Evolutionary conservation across 2,888 invertebrate genomes (phyloP).

Genomic region (Eutolmus rufibarbis): DNA sequence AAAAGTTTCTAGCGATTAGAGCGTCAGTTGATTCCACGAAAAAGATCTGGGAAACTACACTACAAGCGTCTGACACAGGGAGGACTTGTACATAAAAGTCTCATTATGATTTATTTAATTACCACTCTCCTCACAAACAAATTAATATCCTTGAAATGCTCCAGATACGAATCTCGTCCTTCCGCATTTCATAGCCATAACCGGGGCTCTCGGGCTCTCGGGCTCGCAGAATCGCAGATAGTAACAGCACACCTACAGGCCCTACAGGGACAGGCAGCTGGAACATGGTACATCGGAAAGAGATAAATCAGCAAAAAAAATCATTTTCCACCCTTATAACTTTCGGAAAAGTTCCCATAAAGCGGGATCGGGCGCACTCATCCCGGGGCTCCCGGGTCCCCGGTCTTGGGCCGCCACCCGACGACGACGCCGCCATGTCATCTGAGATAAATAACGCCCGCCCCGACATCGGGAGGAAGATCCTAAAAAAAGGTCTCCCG

Average conservation of each 20-base stretch:
- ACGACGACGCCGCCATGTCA: not conserved
- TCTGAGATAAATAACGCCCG: slow-evolving; percentile 17
- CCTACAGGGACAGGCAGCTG: not conserved
- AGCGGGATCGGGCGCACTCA: slow-evolving; percentile 12
- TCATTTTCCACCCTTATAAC: slow-evolving; percentile 34
- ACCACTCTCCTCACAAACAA: not conserved
- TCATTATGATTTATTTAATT: slow-evolving; percentile 8
- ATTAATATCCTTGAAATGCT: slow-evolving; percentile 5
- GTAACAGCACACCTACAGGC: not conserved
- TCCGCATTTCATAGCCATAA: not conserved
- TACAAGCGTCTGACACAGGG: not conserved
- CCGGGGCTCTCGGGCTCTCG: not conserved
- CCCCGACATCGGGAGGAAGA: not conserved
- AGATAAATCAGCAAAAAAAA: slow-evolving; percentile 32
- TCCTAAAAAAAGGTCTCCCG: not conserved
- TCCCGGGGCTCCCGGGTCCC: not conserved
- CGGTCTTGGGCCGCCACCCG: not conserved
- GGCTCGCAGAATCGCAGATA: not conserved
- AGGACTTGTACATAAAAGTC: not conserved
- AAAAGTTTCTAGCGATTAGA: not conserved
- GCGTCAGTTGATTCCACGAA: not conserved
- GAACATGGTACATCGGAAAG: slow-evolving; percentile 11
- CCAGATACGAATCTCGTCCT: not conserved
- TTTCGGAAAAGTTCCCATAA: slow-evolving; percentile 27
- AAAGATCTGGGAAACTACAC: not conserved